A percentile compares a stretch with the other conserved stretches of the same genome.
phyloP scores from a whole-genome alignment of 2,113 vertebrate species.

The Sphaerodactylus townsendi region DNA sequence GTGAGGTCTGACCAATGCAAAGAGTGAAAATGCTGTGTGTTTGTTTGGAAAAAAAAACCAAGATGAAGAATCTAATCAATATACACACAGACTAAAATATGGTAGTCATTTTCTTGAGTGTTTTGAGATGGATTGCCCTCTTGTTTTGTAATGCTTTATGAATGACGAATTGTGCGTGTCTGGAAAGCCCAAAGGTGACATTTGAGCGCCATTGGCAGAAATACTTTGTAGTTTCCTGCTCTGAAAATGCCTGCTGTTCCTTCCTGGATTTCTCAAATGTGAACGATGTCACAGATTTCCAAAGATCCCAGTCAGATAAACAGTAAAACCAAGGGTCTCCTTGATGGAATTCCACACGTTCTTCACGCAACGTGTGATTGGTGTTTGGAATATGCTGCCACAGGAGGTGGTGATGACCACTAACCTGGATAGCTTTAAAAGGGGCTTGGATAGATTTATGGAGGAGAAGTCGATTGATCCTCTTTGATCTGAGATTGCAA shows the following conservation, averaged over 20 bases:
- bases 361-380: no score
- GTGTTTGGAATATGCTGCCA: no score
- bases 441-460: no score
- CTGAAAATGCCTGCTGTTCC: constrained; percentile 39
- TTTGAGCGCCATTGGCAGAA: constrained; percentile 13
- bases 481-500: no score
- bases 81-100: constrained; percentile 65
- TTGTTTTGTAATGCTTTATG: constrained; percentile 59
- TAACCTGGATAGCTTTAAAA: no score
- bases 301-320: constrained; percentile 35
- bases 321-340: constrained; percentile 1
- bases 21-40: background rate
- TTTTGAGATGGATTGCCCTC: constrained; percentile 57
- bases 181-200: constrained; percentile 67
- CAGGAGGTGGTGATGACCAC: no score
- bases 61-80: constrained; percentile 40
- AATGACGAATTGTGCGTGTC: constrained; percentile 73
- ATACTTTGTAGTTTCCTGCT: constrained; percentile 63
- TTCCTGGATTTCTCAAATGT: constrained; percentile 52
- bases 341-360: no score
- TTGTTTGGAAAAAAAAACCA: background rate
- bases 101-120: constrained; percentile 68
- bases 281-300: constrained; percentile 35
- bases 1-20: no score
- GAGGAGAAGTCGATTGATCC: no score